Conservation (phyloP, 1,140 invertebrate genomes). For the Anoplolepis gracilipes region DNA sequence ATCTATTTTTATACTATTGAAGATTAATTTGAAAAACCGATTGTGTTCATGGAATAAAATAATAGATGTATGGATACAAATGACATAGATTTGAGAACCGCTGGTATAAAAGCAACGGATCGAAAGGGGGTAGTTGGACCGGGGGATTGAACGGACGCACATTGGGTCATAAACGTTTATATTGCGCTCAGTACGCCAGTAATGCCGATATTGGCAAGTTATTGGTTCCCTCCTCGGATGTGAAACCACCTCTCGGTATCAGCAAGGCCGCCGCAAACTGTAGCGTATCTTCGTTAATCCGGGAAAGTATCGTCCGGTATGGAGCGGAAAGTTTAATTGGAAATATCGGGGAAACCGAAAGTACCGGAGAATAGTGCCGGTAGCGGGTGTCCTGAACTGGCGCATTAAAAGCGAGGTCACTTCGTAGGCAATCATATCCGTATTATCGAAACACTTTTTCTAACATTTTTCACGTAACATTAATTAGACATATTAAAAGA, state of each 20-base stretch:
- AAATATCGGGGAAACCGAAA: constrained; percentile 72
- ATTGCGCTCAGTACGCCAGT: constrained; percentile 83
- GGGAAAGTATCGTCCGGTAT: constrained; percentile 71
- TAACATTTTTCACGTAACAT: neutral
- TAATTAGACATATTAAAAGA: neutral
- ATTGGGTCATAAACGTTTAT: constrained; percentile 85
- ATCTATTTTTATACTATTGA: neutral
- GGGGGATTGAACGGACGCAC: constrained; percentile 75
- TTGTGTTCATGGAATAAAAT: neutral
- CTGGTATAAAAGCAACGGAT: constrained; percentile 77
- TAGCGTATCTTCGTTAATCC: constrained; percentile 73
- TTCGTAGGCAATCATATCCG: constrained; percentile 35
- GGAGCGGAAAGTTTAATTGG: constrained; percentile 78
- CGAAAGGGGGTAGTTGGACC: constrained; percentile 64
- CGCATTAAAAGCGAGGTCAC: constrained; percentile 47
- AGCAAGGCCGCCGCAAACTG: constrained; percentile 57
- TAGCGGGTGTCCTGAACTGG: constrained; percentile 63
- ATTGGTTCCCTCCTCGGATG: constrained; percentile 78
- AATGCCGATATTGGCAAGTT: constrained; percentile 86
- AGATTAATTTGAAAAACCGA: neutral
- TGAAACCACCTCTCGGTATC: constrained; percentile 42
- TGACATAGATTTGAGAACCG: constrained; percentile 71
- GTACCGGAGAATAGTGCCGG: constrained; percentile 32
- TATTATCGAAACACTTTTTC: constrained; percentile 41
- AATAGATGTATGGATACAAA: neutral